Percentiles rank a stretch among this genome's conserved stretches.
phyloP scores from a whole-genome alignment of 2,888 invertebrate species.

The Vesta saturnalis region DNA sequence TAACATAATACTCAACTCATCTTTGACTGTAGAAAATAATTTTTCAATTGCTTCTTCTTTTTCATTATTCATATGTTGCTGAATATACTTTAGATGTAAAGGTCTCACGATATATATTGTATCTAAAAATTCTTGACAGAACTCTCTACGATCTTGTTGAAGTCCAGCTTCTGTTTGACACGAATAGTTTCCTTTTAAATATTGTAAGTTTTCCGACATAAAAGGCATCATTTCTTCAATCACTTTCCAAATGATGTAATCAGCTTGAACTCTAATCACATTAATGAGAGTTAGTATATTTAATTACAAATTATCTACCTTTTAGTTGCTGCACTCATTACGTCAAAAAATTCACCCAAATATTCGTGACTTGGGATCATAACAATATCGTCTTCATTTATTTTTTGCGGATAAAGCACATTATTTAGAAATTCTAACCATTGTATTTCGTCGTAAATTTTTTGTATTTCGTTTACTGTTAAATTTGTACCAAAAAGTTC shows the following conservation, averaged over 20 bases:
- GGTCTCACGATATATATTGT: background rate
- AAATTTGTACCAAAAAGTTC: conserved; percentile 2
- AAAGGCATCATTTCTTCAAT: conserved; percentile 15
- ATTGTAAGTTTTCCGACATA: conserved; percentile 6
- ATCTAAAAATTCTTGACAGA: background rate
- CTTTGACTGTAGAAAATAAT: conserved; percentile 39
- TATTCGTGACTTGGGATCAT: conserved; percentile 12
- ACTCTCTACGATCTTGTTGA: background rate
- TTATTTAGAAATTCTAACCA: conserved; percentile 25
- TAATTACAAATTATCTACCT: conserved; percentile 28
- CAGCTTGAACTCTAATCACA: conserved; percentile 27
- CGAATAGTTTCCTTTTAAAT: conserved; percentile 16
- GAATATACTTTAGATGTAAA: background rate
- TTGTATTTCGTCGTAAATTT: conserved; percentile 12
- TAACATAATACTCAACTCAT: conserved; percentile 38
- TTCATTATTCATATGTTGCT: conserved; percentile 17
- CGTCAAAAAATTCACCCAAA: conserved; percentile 9
- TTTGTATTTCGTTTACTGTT: conserved; percentile 20
- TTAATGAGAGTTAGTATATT: too few species aligned
- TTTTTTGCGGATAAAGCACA: conserved; percentile 12
- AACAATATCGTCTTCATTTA: background rate
- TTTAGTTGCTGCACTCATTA: conserved; percentile 20
- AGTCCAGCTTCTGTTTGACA: conserved; percentile 1
- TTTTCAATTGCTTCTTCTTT: conserved; percentile 30
- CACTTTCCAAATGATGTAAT: conserved; percentile 32